These are phyloP conservation scores for Antheraea assamensis DNA, from an alignment of 2,888 invertebrate species.

Conservation along the genomic window DNA sequence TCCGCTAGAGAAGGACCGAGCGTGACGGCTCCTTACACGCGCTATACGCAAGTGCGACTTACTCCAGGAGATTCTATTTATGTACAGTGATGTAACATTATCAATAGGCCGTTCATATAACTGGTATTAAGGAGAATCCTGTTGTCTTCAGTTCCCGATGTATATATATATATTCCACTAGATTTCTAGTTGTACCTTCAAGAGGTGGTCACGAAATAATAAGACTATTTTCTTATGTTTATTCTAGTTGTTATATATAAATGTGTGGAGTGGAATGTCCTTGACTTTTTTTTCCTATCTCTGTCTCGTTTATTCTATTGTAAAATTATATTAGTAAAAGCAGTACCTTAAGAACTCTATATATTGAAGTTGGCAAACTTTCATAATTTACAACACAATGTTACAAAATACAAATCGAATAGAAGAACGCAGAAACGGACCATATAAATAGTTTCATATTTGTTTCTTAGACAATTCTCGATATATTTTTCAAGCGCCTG, in stretches of 20 bases:
- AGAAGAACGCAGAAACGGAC: not conserved
- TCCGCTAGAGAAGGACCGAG: constrained; percentile 67
- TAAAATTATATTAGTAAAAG: not conserved
- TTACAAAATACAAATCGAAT: not conserved
- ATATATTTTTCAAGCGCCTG: not conserved
- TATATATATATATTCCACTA: not conserved
- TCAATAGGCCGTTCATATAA: constrained; percentile 57
- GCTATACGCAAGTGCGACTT: constrained; percentile 59
- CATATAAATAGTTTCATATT: not conserved
- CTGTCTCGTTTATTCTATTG: not conserved
- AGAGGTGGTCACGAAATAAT: not conserved
- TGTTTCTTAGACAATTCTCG: not conserved
- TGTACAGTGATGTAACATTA: constrained; percentile 73
- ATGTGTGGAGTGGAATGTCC: not conserved
- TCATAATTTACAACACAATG: too few species aligned
- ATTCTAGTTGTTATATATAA: not conserved
- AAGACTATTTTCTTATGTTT: not conserved
- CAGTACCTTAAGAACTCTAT: not conserved
- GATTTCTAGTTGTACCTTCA: not conserved
- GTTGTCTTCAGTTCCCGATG: constrained; percentile 5
- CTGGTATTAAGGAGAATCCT: constrained; percentile 44
- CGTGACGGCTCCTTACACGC: constrained; percentile 63
- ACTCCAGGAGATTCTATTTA: constrained; percentile 79
- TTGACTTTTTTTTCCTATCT: not conserved
- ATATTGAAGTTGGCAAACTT: not conserved